These are phyloP conservation scores for Platysteira castanea DNA, from an alignment of 2,113 vertebrate genomes.

Conservation along the genomic window DNA sequence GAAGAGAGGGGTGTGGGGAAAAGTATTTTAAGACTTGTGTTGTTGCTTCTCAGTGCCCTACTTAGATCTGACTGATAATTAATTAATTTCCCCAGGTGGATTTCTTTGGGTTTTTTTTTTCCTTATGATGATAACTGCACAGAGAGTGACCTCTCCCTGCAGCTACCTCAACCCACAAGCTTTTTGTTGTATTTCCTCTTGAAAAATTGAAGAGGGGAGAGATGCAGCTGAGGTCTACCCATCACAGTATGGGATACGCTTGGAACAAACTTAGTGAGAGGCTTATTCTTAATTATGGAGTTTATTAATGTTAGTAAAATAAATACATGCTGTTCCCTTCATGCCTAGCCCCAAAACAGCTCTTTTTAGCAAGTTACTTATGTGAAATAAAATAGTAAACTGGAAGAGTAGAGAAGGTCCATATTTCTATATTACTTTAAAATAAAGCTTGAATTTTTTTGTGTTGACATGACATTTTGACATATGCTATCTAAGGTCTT, in stretches of 20 bases:
- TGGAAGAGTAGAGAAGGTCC: neutral
- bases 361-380: neutral
- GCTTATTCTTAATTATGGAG: neutral
- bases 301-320: neutral
- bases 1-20: fast-evolving
- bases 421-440: neutral
- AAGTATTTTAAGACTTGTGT: neutral
- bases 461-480: neutral
- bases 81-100: neutral
- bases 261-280: neutral
- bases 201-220: neutral
- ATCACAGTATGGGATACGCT: no score
- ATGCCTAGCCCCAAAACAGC: neutral
- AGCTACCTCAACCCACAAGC: neutral
- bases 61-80: neutral
- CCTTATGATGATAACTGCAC: neutral
- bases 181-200: neutral
- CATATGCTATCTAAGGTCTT: neutral
- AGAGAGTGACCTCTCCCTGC: neutral
- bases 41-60: neutral
- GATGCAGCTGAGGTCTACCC: neutral
- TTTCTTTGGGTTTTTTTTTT: neutral
- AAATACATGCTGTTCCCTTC: neutral
- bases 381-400: neutral
- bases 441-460: neutral